These are phyloP conservation scores for Lipotes vexillifer DNA, from an alignment of 2,113 vertebrate species.

Conservation along the genomic window DNA sequence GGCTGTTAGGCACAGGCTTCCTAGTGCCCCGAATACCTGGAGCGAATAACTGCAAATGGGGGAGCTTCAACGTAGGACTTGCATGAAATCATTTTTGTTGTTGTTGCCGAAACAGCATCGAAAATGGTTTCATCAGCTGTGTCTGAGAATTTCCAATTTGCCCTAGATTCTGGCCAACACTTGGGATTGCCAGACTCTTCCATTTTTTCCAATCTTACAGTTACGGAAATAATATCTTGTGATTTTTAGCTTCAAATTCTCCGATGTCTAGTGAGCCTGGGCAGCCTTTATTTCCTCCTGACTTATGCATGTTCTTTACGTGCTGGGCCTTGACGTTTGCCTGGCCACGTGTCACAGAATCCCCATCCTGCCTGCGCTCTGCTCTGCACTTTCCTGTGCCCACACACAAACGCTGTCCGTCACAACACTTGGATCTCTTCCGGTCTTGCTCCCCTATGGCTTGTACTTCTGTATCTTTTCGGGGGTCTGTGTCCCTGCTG, in stretches of 20 bases:
- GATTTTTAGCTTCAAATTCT: neutral
- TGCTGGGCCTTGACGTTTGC: accelerated
- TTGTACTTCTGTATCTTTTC: neutral
- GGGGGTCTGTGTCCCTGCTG: neutral
- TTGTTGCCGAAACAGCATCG: neutral
- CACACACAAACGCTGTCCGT: neutral
- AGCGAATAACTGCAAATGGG: accelerated
- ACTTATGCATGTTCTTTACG: accelerated
- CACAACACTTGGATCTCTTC: neutral
- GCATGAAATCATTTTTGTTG: too few relatives aligned
- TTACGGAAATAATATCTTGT: neutral
- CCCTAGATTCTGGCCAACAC: too few relatives aligned
- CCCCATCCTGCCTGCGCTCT: accelerated
- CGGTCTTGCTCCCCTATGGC: too few relatives aligned
- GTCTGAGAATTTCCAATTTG: too few relatives aligned
- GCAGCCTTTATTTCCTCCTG: neutral
- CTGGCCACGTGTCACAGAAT: accelerated
- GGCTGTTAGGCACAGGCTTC: accelerated
- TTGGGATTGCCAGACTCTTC: neutral
- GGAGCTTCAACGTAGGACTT: neutral
- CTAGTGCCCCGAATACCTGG: accelerated
- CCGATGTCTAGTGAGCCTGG: neutral
- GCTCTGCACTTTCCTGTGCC: too few relatives aligned
- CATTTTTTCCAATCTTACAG: neutral
- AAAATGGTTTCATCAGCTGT: accelerated